A percentile compares a stretch with the other conserved stretches of the same genome.
Evolutionary conservation across 1,140 invertebrate species (phyloP).

Genomic region (Trachymyrmex cornetzi): DNA sequence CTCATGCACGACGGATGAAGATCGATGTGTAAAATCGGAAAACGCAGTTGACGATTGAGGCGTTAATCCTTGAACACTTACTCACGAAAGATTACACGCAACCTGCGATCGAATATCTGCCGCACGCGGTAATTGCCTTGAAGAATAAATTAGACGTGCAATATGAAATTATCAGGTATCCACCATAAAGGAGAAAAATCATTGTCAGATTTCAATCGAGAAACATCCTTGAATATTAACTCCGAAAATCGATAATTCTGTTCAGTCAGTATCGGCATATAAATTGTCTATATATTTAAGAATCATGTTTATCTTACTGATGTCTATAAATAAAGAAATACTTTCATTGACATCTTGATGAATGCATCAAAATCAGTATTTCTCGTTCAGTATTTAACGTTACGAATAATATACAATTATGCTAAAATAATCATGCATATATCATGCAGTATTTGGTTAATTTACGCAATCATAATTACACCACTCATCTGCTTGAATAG

Average conservation of each 20-base stretch:
- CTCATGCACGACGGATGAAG: slow-evolving; percentile 34
- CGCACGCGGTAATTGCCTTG: slow-evolving; percentile 25
- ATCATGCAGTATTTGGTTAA: slow-evolving; percentile 6
- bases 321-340: neutral
- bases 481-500: neutral
- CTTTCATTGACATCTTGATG: neutral
- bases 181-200: slow-evolving; percentile 12
- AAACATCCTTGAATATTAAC: neutral
- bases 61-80: slow-evolving; percentile 42
- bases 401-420: neutral
- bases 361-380: slow-evolving; percentile 1
- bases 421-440: neutral
- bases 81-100: slow-evolving; percentile 36
- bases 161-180: slow-evolving; percentile 21
- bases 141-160: slow-evolving; percentile 33
- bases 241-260: neutral
- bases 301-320: neutral
- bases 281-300: neutral
- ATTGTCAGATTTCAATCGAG: slow-evolving; percentile 25
- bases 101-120: slow-evolving; percentile 25
- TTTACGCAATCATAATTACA: slow-evolving; percentile 45
- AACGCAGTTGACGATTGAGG: slow-evolving; percentile 34
- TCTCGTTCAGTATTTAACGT: neutral
- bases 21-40: slow-evolving; percentile 51
- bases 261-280: neutral